Percentiles rank a stretch among this genome's conserved stretches.
Evolutionary conservation across 2,888 invertebrate species (phyloP).

Genomic region (Ophonus ardosiacus): DNA sequence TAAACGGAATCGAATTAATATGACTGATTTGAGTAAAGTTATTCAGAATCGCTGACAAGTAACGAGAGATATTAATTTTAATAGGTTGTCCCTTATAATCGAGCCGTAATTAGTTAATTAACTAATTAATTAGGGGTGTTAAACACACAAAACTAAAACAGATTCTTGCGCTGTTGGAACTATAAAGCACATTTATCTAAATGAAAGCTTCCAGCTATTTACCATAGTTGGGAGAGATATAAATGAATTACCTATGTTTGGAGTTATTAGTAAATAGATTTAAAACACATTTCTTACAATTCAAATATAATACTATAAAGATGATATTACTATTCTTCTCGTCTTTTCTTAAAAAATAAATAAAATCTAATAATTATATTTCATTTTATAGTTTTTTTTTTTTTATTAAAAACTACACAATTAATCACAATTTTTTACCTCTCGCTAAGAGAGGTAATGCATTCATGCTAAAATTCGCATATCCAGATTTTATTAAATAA

Average conservation of each 20-base stretch:
- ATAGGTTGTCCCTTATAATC: constrained; percentile 8
- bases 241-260: constrained; percentile 3
- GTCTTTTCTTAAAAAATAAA: no score
- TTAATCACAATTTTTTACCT: no score
- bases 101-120: constrained; percentile 49
- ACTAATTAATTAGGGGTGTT: constrained; percentile 48
- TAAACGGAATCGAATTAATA: no score
- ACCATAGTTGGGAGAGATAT: not conserved
- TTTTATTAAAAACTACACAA: no score
- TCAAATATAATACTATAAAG: no score
- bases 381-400: no score
- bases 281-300: no score
- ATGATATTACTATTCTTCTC: no score
- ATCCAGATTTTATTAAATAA: no score
- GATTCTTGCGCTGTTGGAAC: not conserved
- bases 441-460: no score
- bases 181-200: constrained; percentile 41
- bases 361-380: no score
- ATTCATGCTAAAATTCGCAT: no score
- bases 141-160: constrained; percentile 10
- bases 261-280: not conserved
- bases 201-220: constrained; percentile 19
- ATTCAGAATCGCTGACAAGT: not conserved
- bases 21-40: not conserved
- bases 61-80: not conserved